phyloP scores from a whole-genome alignment of 1,140 invertebrate genomes.

The Zaprionus kolodkinae region DNA sequence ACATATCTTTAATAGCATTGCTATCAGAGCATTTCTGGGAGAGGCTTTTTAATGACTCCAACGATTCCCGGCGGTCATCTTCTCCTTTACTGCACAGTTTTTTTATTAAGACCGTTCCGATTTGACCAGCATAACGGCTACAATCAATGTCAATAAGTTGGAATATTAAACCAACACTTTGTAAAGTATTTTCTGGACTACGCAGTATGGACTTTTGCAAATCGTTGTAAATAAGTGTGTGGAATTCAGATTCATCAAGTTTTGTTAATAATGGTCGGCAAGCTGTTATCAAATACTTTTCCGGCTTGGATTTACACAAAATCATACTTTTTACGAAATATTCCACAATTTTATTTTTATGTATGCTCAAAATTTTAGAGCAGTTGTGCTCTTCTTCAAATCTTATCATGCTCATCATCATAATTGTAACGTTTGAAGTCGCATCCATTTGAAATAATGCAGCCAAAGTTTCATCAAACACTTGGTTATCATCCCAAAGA shows the following conservation, averaged over 20 bases:
- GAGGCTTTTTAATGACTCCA: slow-evolving; percentile 88
- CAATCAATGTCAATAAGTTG: slow-evolving; percentile 90
- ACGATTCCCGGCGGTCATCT: slow-evolving; percentile 89
- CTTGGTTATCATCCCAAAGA: slow-evolving; percentile 66
- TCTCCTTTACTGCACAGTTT: slow-evolving; percentile 94
- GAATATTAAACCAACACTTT: slow-evolving; percentile 91
- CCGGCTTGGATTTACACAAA: slow-evolving; percentile 91
- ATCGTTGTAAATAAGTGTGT: slow-evolving; percentile 90
- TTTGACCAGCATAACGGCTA: slow-evolving; percentile 91
- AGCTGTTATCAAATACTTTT: slow-evolving; percentile 87
- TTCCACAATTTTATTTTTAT: slow-evolving; percentile 87
- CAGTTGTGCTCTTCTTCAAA: slow-evolving; percentile 43
- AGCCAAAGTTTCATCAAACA: slow-evolving; percentile 54
- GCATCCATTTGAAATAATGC: slow-evolving; percentile 68
- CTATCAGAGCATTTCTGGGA: slow-evolving; percentile 90
- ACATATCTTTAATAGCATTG: slow-evolving; percentile 88
- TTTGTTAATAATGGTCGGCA: slow-evolving; percentile 88
- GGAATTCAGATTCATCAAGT: slow-evolving; percentile 90
- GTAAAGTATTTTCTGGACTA: slow-evolving; percentile 95
- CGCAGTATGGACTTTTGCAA: slow-evolving; percentile 96
- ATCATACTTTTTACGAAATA: slow-evolving; percentile 92
- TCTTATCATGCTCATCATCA: slow-evolving; percentile 62
- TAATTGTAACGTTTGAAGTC: slow-evolving; percentile 53
- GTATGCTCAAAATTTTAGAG: slow-evolving; percentile 80
- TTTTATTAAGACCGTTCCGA: slow-evolving; percentile 92